Evolutionary conservation across 2,888 invertebrate species (phyloP).

Genomic region (Laspeyria flexula): DNA sequence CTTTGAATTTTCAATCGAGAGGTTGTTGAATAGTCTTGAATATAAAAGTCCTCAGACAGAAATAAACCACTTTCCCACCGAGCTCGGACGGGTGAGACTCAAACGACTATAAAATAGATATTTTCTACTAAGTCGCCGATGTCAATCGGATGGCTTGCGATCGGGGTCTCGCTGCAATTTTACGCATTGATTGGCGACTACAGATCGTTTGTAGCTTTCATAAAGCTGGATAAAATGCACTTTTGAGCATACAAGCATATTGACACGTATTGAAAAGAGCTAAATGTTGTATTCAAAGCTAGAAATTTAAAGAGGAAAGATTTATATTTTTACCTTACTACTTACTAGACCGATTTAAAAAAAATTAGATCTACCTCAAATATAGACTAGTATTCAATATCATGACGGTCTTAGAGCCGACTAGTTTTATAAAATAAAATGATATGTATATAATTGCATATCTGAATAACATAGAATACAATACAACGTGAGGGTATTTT

Average conservation of each 20-base stretch:
- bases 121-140: conserved; percentile 43
- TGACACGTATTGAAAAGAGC: not conserved
- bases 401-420: too few relatives aligned
- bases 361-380: too few relatives aligned
- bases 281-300: too few relatives aligned
- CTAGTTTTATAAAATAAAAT: too few relatives aligned
- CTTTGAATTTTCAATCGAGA: not conserved
- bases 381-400: too few relatives aligned
- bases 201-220: conserved; percentile 33
- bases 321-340: too few relatives aligned
- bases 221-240: conserved; percentile 21
- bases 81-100: conserved; percentile 28
- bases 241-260: not conserved
- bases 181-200: conserved; percentile 51
- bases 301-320: too few relatives aligned
- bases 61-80: conserved; percentile 26
- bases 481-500: too few relatives aligned
- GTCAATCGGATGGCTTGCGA: conserved; percentile 39
- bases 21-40: conserved; percentile 4
- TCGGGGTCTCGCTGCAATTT: conserved; percentile 47
- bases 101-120: conserved; percentile 52
- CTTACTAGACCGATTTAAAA: too few relatives aligned
- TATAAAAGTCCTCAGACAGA: conserved; percentile 13
- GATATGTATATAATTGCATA: too few relatives aligned
- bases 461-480: too few relatives aligned